Conservation (phyloP, 2,888 invertebrate genomes). For the Heliconius aoede region DNA sequence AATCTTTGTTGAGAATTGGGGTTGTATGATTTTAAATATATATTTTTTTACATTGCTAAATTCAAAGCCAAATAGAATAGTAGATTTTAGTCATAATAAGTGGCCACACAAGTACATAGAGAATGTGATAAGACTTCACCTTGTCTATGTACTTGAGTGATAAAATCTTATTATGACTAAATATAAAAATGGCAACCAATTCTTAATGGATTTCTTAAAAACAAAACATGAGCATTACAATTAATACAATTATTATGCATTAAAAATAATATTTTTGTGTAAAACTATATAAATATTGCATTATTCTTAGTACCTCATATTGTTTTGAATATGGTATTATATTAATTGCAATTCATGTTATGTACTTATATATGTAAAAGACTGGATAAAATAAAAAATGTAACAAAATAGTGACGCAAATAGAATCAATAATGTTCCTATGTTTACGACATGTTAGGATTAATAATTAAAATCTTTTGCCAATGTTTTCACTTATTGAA, state of each 20-base stretch:
- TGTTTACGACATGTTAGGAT: background rate
- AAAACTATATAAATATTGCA: background rate
- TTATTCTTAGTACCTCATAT: background rate
- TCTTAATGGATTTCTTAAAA: too few relatives aligned
- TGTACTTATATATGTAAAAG: background rate
- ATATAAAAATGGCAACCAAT: background rate
- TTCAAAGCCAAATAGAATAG: background rate
- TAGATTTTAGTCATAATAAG: too few relatives aligned
- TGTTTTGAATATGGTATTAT: background rate
- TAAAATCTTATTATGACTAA: background rate
- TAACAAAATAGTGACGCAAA: background rate
- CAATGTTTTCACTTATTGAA: constrained; percentile 9
- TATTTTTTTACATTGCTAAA: background rate
- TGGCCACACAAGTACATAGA: too few relatives aligned
- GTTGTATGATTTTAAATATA: too few relatives aligned
- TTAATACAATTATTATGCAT: background rate
- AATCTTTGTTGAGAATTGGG: background rate
- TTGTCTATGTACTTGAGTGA: background rate
- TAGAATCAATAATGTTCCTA: constrained; percentile 24
- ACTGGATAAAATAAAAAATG: background rate
- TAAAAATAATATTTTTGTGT: background rate
- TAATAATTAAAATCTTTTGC: background rate
- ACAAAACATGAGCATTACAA: too few relatives aligned
- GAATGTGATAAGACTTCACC: too few relatives aligned
- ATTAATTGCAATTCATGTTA: background rate